Evolutionary conservation across 2,888 invertebrate genomes (phyloP), one percentile per base, ranked within the genome.

Genomic region (Dicyrtomina minuta): DNA sequence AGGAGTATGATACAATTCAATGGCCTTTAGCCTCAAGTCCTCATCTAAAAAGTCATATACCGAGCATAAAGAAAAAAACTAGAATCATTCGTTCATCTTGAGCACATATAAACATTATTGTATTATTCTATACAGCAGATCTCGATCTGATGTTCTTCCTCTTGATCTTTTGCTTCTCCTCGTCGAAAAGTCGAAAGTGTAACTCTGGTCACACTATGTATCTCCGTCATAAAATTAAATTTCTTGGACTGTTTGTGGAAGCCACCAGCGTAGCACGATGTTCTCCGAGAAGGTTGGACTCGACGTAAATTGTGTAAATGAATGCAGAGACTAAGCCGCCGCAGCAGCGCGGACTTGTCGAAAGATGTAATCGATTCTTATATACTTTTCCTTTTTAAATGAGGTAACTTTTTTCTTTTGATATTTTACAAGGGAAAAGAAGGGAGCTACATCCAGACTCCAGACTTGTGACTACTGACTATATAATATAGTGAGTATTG

Each of bases 281-380:
- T 55, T 22, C 51, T 12, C 15, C 22, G 58, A 39, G 33, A 58
- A 39, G 2, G 39, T 58, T 58, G 10, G 27, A 39, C 41, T 58
- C 39, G 65, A 65, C 56, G 53, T 56, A 65, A 65, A 65, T 65
- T 55, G 55, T 55, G 55, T 65, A 65, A 65, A 65, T 65, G 65
- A 65, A 56, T 55, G 51, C 64, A 22, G 55, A 6, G 59, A 43
- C 51, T 17, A 39, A 56, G 56, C 65, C 65, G 65, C 56, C 55
- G 33, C 22, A 59, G 27, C n/a, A n/a, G n/a, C n/a, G n/a, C n/a
- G n/a, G n/a, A n/a, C n/a, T 62, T 62, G 62, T 64, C 51, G 51
- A 64, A 46, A 64, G 64, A 64, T 64, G 27, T 49, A 64, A 64
- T 53, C 64, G 39, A 64, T 51, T 51, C 33, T 17, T 49, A 8